Conservation (phyloP, 2,888 invertebrate species). For the Epiperipatus broadwayi region DNA sequence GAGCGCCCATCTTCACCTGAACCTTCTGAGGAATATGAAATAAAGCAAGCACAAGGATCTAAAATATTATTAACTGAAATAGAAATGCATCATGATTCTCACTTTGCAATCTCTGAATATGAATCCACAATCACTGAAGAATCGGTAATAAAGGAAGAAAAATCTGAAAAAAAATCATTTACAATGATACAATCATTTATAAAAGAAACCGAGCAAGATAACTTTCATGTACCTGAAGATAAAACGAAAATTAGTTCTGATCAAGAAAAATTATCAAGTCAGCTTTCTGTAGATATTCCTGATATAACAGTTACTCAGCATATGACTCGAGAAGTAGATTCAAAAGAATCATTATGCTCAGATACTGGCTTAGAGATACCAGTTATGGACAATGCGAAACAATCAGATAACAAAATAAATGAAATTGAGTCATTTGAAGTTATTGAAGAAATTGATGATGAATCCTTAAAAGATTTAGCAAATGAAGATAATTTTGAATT, state of each 20-base stretch:
- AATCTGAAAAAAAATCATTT: slow-evolving; percentile 20
- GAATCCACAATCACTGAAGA: slow-evolving; percentile 24
- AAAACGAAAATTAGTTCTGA: slow-evolving; percentile 1
- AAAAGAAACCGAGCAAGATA: slow-evolving; percentile 4
- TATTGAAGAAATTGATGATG: too few species aligned
- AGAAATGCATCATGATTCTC: too few species aligned
- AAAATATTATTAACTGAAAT: slow-evolving; percentile 15
- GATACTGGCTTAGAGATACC: too few species aligned
- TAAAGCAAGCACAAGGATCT: slow-evolving; percentile 29
- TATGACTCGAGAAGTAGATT: slow-evolving; percentile 33
- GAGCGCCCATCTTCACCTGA: slow-evolving; percentile 37
- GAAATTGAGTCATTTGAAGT: too few species aligned
- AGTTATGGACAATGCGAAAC: too few species aligned
- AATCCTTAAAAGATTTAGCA: too few species aligned
- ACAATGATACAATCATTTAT: slow-evolving; percentile 1
- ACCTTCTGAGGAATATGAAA: slow-evolving; percentile 28
- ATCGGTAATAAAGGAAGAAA: slow-evolving; percentile 30
- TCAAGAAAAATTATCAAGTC: too few species aligned
- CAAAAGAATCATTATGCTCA: too few species aligned
- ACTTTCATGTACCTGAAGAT: neutral
- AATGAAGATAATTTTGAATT: too few species aligned
- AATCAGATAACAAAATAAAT: too few species aligned
- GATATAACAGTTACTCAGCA: slow-evolving; percentile 43
- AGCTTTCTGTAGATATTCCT: slow-evolving; percentile 33
- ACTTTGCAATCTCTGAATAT: slow-evolving; percentile 19